Percentiles rank a stretch among this genome's conserved stretches.
These are phyloP conservation scores for Phoxinus phoxinus DNA, from an alignment of 2,113 vertebrate species.

Conservation along the genomic window DNA sequence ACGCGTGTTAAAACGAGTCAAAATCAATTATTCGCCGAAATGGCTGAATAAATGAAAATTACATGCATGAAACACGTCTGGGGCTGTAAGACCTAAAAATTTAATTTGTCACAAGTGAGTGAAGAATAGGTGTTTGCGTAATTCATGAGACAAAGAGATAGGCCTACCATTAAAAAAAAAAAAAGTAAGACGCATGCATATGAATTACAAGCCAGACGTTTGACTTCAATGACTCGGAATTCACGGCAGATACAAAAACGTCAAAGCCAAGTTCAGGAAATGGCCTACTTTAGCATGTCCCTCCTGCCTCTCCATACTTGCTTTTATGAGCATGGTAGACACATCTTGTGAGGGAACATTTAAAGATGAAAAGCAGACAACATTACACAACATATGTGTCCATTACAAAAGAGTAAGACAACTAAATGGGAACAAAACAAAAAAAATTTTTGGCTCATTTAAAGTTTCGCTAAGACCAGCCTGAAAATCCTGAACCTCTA, in stretches of 20 bases:
- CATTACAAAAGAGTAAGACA: slow-evolving; percentile 9
- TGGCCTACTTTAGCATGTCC: slow-evolving; percentile 37
- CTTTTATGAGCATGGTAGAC: slow-evolving; percentile 51
- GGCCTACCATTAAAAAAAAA: neutral
- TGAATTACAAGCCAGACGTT: slow-evolving; percentile 40
- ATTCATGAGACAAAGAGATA: slow-evolving; percentile 21
- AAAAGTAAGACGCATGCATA: slow-evolving; percentile 19
- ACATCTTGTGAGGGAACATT: slow-evolving; percentile 42
- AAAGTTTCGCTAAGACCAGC: neutral
- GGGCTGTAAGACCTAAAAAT: slow-evolving; percentile 44
- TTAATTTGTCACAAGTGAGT: slow-evolving; percentile 34
- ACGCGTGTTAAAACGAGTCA: slow-evolving; percentile 20
- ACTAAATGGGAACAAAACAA: slow-evolving; percentile 52
- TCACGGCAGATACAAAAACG: slow-evolving; percentile 28
- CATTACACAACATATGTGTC: slow-evolving; percentile 50
- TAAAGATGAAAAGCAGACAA: slow-evolving; percentile 57
- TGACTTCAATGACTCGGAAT: slow-evolving; percentile 27
- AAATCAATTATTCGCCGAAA: slow-evolving; percentile 40
- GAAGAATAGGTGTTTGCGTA: slow-evolving; percentile 39
- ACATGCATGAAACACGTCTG: slow-evolving; percentile 45
- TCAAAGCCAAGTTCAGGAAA: slow-evolving; percentile 48
- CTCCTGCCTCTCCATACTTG: slow-evolving; percentile 46
- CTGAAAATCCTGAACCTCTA: neutral
- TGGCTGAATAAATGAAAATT: slow-evolving; percentile 51
- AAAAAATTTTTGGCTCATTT: slow-evolving; percentile 3